Evolutionary conservation across 2,113 vertebrate species (phyloP), one percentile per base, ranked within the genome.

Genomic region (Bubo blakistoni): DNA sequence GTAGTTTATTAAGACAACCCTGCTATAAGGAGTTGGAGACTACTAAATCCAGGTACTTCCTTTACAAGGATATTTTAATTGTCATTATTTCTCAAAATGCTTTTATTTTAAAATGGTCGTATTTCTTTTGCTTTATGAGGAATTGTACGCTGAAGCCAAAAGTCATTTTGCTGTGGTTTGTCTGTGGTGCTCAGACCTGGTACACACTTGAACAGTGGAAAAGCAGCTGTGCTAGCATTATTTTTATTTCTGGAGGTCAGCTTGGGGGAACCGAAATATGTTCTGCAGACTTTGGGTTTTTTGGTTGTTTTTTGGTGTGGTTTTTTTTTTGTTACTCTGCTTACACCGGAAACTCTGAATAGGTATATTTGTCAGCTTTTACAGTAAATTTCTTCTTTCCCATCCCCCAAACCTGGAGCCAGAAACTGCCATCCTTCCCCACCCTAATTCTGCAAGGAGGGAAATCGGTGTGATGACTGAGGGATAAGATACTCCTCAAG

Each of bases 221-320:
- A 92, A 74, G 96, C 94, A 97, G 98, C 97, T 97, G 96, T 77
- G 78, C 73, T 70, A 54, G 10, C 88, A 96, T 97, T 98, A 98
- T 98, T 98, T 98, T 97, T 97, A 97, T 96, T 96, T 83, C 69
- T 92, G 93, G 93, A 97, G 96, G 59, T 88, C 83, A 94, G 80
- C 90, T 86, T 95, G 94, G 94, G 94, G 98, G 98, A 98, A 98
- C 97, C 8, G 97, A 98, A 98, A 98, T 97, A 95, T 4, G 46
- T 54, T 92, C 88, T 96, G 95, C 95, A 98, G 96, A 93, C 95
- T 97, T 96, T 96, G 95, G 91, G 76, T 88, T 87, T 95, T 93
- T 62, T 47, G 46, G 46, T 47, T 47, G 46, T 72, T 18, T 22
- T 52, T 38, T 73, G 44, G 20, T 29, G 51, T 79, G 92, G 88